Evolutionary conservation across 2,888 invertebrate species (phyloP), one percentile per base, ranked within the genome.

Genomic region (Euphydryas editha): DNA sequence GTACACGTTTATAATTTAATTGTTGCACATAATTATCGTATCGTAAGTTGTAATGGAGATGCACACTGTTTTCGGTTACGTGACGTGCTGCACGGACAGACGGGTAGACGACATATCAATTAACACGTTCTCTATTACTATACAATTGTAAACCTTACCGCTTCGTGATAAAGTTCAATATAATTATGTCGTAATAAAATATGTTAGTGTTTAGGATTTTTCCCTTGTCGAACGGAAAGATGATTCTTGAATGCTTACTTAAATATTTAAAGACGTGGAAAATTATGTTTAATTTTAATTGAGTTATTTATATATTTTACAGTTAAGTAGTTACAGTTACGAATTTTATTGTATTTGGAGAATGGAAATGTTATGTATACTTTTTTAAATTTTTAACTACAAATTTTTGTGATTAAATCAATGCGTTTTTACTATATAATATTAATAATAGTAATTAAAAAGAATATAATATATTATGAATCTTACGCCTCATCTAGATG

Each of bases 61-160:
- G 61, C 18, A 42, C 44, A 15, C 51, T 65, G 63, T 47, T 61
- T 59, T 65, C 63, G 70, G 67, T 70, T 77, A 77, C 78, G 78
- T 78, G 78, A 78, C 77, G 62, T 58, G 67, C 54, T 70, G 68
- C 77, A 78, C 75, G 78, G 69, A 73, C 72, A 80, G 78, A 80
- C 80, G 65, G 62, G 57, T 74, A 68, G 79, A 74, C 78, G 78
- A 73, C 78, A 65, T 20, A 49, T 62, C 65, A 69, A 71, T 72
- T 66, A 68, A 42, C 65, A 64, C 62, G 55, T 62, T 42, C 39
- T 17, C 18, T 65, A 42, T 17, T 18, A 0, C 18, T n/a, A 30
- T 10, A 10, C 15, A 7, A 55, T 13, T 62, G 30, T 21, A 13
- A 36, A 62, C 63, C 47, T 49, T 61, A 67, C 0, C 0, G 1